Base-by-base conservation (phyloP, 2,113 vertebrate species). In the Microcebus jonahi region DNA sequence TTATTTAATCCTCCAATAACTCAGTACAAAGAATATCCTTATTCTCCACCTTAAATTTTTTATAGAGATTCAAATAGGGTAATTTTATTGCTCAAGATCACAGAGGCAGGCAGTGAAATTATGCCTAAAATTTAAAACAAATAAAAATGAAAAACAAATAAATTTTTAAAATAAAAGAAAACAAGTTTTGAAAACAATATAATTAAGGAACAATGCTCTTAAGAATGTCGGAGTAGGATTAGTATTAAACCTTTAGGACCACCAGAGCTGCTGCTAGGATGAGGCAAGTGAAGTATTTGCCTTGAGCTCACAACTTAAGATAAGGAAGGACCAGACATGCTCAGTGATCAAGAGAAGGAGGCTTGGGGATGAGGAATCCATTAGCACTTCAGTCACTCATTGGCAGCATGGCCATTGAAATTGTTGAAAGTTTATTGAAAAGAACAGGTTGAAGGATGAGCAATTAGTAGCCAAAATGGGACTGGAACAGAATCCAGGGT, bases 101-200 rank as follows among this genome's bases (percentile, higher is more conserved):
- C 29, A 75, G 65, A 87, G 31, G 34, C 14, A 95, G 53, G 59
- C 2, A 55, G 63, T 83, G 70, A 68, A 90, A 82, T 45, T n/a
- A 91, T 68, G 15, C 7, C 29, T 61, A 85, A 88, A 89, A 84
- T 61, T 59, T 94, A 80, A 97, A 92, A n/a, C 10, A 96, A 92
- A 42, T 5, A 27, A 88, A 91, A 71, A 71, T 23, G 17, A 42
- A 23, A 71, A 25, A 42, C 39, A 42, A 71, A 71, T 36, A 71
- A 71, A 17, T 53, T 53, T 53, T 53, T 53, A 17, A 45, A 53
- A 53, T 53, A 17, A 53, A 53, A 53, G 50, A 53, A 53, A 53
- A 53, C 50, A 53, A 53, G 50, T 53, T 53, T 17, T 71, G 23
- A 71, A 71, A 71, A 42, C 23, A 36, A 23, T 50, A 73, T 65